A percentile compares a stretch with the other conserved stretches of the same genome.
These are phyloP conservation scores for Pseudorectes ferrugineus DNA, from an alignment of 2,113 vertebrate species.

Conservation along the genomic window DNA sequence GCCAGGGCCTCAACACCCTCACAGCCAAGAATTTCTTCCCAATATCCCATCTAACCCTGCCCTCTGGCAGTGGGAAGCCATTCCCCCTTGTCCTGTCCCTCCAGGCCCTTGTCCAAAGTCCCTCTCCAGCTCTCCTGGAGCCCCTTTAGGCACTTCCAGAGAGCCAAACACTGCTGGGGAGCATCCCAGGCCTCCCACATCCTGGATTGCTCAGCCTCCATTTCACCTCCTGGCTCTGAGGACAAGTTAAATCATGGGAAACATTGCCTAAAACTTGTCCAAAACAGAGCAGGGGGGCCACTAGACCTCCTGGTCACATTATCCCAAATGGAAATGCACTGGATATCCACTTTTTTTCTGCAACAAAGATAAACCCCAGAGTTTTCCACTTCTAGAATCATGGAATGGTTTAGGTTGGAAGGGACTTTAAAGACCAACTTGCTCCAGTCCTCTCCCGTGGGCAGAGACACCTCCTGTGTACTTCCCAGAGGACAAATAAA, in stretches of 20 bases:
- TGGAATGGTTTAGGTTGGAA: not conserved
- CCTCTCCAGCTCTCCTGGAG: not conserved
- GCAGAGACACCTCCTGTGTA: not conserved
- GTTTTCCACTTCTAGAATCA: not conserved
- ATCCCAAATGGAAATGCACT: fast-evolving
- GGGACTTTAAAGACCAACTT: not conserved
- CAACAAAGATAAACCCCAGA: not conserved
- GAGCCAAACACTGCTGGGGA: not conserved
- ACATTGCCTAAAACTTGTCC: not conserved
- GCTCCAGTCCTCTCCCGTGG: not conserved
- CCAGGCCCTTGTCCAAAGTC: not conserved
- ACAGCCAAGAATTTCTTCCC: not conserved
- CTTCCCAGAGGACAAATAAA: not conserved
- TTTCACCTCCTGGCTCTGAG: not conserved
- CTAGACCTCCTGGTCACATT: not conserved
- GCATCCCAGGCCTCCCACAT: not conserved
- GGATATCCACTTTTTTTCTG: not conserved
- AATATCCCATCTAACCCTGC: not conserved
- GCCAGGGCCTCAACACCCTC: not conserved
- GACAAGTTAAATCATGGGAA: not conserved
- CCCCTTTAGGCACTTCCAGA: not conserved
- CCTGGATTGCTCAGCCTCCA: fast-evolving
- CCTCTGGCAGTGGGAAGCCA: not conserved
- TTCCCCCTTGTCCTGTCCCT: not conserved
- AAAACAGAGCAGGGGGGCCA: not conserved